Evolutionary conservation across 1,140 invertebrate genomes (phyloP).

Genomic region (Varroa destructor): DNA sequence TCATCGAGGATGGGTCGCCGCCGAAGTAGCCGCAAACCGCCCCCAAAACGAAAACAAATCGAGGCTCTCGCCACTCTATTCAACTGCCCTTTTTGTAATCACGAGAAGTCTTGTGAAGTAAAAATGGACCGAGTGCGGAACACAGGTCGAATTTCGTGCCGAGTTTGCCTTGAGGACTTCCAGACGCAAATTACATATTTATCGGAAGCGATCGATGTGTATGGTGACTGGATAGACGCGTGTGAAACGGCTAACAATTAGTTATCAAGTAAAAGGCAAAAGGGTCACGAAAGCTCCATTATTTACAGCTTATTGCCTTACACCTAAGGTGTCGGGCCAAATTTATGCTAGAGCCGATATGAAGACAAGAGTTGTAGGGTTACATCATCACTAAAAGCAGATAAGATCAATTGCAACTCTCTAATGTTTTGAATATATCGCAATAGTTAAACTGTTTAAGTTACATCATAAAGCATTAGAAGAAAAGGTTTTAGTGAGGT

Average conservation of each 20-base stretch:
- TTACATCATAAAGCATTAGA: no score
- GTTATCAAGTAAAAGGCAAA: not conserved
- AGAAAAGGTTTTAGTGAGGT: no score
- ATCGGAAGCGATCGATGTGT: constrained; percentile 94
- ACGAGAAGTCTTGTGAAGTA: constrained; percentile 97
- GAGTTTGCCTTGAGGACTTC: constrained; percentile 90
- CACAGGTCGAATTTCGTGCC: constrained; percentile 79
- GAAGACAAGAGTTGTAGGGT: no score
- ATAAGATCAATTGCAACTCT: no score
- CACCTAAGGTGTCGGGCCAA: no score
- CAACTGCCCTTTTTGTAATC: constrained; percentile 99
- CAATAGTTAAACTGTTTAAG: no score
- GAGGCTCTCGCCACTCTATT: constrained; percentile 87
- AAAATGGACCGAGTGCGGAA: constrained; percentile 93
- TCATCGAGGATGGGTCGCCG: constrained; percentile 64
- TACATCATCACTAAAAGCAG: no score
- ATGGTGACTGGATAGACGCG: constrained; percentile 99
- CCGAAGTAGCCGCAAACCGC: constrained; percentile 92
- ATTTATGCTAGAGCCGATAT: no score
- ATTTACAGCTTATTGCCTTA: no score
- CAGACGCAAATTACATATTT: constrained; percentile 88
- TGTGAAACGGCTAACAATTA: constrained; percentile 77
- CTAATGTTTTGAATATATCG: no score
- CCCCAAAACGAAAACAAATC: constrained; percentile 81
- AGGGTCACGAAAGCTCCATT: no score